A percentile compares a stretch with the other conserved stretches of the same genome.
These are phyloP conservation scores for Thalassaphorura encarpata DNA, from an alignment of 1,140 invertebrate genomes.

Conservation along the genomic window DNA sequence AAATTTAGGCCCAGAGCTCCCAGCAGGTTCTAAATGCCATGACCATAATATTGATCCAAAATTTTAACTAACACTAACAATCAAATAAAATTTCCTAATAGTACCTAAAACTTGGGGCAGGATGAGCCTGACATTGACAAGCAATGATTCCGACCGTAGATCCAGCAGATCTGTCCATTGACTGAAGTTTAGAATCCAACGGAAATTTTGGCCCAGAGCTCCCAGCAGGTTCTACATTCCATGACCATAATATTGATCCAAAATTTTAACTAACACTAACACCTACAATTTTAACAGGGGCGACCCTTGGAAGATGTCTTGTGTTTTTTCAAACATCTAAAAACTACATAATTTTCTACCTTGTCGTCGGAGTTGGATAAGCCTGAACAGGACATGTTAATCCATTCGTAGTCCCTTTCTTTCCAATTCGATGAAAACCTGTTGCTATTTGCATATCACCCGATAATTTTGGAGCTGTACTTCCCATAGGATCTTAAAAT, in stretches of 20 bases:
- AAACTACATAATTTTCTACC: no score
- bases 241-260: no score
- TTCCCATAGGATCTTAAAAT: slow-evolving; percentile 19
- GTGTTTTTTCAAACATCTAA: no score
- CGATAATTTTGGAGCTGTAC: slow-evolving; percentile 10
- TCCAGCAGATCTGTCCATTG: slow-evolving; percentile 15
- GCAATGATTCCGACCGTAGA: slow-evolving; percentile 19
- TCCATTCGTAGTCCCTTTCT: slow-evolving; percentile 42
- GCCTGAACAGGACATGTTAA: slow-evolving; percentile 61
- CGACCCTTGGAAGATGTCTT: no score
- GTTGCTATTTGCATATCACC: slow-evolving; percentile 8
- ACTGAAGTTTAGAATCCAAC: slow-evolving; percentile 31
- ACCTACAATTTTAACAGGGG: no score
- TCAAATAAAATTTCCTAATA: no score
- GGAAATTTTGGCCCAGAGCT: slow-evolving; percentile 33
- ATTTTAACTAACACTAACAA: no score
- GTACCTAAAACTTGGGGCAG: slow-evolving; percentile 33
- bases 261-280: no score
- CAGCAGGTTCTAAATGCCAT: slow-evolving; percentile 34
- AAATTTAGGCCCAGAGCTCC: slow-evolving; percentile 33
- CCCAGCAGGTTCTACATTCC: slow-evolving; percentile 34
- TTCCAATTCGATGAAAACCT: no score
- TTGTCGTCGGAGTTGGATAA: slow-evolving; percentile 49
- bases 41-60: no score
- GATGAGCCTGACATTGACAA: slow-evolving; percentile 28